Evolutionary conservation across 2,797 vertebrate species (phyloP).

Genomic region (Poliocrania exsul): DNA sequence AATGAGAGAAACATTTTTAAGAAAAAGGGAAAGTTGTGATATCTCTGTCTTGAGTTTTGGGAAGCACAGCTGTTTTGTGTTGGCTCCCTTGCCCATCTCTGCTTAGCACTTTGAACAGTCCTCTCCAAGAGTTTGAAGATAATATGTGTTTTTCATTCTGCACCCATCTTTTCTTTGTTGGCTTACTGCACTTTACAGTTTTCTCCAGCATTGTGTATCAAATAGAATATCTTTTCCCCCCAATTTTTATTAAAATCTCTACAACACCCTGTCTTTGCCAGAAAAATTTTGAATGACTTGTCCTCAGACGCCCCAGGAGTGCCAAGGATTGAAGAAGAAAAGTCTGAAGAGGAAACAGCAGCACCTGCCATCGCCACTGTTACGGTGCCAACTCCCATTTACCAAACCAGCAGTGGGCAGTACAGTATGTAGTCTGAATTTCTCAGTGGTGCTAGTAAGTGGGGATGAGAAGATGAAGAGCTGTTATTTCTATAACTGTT

Average conservation of each 20-base stretch:
- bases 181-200: background rate
- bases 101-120: background rate
- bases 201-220: background rate
- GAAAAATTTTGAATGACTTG: constrained; percentile 98
- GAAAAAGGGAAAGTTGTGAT: background rate
- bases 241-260: constrained; percentile 64
- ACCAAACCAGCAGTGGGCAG: constrained; percentile 98
- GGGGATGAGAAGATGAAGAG: constrained; percentile 36
- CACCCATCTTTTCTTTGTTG: background rate
- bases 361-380: constrained; percentile 95
- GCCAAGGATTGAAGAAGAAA: constrained; percentile 97
- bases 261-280: constrained; percentile 72
- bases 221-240: background rate
- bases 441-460: constrained; percentile 64
- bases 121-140: background rate
- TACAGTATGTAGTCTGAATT: constrained; percentile 88
- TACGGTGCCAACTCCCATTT: constrained; percentile 98
- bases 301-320: constrained; percentile 96
- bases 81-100: background rate
- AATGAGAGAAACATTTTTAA: background rate
- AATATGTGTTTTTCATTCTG: background rate
- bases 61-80: background rate
- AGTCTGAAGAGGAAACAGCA: constrained; percentile 94
- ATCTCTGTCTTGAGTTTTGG: background rate
- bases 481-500: constrained; percentile 18